Percentiles rank a stretch among this genome's conserved stretches.
phyloP scores from a whole-genome alignment of 1,140 invertebrate genomes.

The Portunus trituberculatus region DNA sequence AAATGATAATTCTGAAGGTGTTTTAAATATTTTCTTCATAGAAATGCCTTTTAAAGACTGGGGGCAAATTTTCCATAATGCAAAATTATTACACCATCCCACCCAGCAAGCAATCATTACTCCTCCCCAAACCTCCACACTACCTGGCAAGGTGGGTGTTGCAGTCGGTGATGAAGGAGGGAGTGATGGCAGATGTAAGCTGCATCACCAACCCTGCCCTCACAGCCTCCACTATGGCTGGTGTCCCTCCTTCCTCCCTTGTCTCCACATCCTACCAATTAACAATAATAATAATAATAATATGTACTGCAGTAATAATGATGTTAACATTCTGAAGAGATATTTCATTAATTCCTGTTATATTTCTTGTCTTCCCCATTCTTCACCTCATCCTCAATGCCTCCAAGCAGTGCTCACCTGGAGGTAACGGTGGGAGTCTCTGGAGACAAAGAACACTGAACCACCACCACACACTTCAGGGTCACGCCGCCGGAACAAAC shows the following conservation, averaged over 20 bases:
- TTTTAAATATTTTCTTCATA: too few relatives aligned
- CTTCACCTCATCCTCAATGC: background rate
- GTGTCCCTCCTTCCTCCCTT: slow-evolving; percentile 92
- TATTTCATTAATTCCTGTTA: background rate
- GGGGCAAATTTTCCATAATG: too few relatives aligned
- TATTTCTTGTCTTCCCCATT: background rate
- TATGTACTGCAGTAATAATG: too few relatives aligned
- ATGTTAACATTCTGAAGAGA: too few relatives aligned
- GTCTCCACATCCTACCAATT: slow-evolving; percentile 84
- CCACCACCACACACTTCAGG: slow-evolving; percentile 84
- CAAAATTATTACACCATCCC: background rate
- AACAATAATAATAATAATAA: too few relatives aligned
- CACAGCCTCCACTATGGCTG: slow-evolving; percentile 90
- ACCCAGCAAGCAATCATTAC: too few relatives aligned
- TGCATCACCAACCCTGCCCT: slow-evolving; percentile 92
- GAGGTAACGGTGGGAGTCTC: slow-evolving; percentile 83
- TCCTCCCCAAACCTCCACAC: background rate
- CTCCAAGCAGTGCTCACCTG: slow-evolving; percentile 78
- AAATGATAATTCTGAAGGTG: too few relatives aligned
- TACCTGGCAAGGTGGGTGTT: slow-evolving; percentile 60
- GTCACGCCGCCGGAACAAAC: slow-evolving; percentile 83
- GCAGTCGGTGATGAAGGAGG: slow-evolving; percentile 85
- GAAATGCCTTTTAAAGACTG: too few relatives aligned
- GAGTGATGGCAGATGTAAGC: slow-evolving; percentile 89
- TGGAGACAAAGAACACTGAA: slow-evolving; percentile 85